phyloP scores from a whole-genome alignment of 2,888 invertebrate genomes.

The Euproctis similis region DNA sequence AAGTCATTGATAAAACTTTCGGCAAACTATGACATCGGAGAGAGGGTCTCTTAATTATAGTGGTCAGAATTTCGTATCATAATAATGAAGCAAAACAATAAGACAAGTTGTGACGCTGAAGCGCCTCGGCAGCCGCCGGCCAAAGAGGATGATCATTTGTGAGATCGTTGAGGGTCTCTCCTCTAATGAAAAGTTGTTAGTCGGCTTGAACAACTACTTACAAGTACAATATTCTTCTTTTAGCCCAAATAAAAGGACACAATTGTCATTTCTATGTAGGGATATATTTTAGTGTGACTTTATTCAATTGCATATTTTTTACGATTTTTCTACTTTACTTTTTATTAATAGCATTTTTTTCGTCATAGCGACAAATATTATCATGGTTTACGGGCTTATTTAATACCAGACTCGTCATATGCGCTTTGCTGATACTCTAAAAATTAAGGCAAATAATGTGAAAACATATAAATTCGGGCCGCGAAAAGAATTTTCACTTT shows the following conservation, averaged over 20 bases:
- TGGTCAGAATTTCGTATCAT: slow-evolving; percentile 70
- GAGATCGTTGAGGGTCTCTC: slow-evolving; percentile 63
- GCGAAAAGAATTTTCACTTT: too few species aligned
- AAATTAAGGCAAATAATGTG: too few species aligned
- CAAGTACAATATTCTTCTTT: slow-evolving; percentile 54
- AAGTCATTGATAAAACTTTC: slow-evolving; percentile 58
- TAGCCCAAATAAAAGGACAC: slow-evolving; percentile 37
- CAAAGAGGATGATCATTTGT: slow-evolving; percentile 67
- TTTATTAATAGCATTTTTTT: too few species aligned
- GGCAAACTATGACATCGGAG: slow-evolving; percentile 58
- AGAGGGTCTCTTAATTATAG: slow-evolving; percentile 70
- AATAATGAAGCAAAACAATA: slow-evolving; percentile 74
- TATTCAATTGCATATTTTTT: too few species aligned
- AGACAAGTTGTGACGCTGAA: slow-evolving; percentile 67
- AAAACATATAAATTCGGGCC: too few species aligned
- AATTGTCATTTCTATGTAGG: too few species aligned
- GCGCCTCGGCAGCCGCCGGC: slow-evolving; percentile 48
- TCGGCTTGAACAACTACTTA: slow-evolving; percentile 35
- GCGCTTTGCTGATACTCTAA: too few species aligned
- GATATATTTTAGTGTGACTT: too few species aligned
- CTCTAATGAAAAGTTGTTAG: slow-evolving; percentile 70
- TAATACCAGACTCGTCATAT: too few species aligned
- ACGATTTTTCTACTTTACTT: too few species aligned
- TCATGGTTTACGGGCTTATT: too few species aligned
- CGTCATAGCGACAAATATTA: too few species aligned